phyloP scores from a whole-genome alignment of 2,888 invertebrate genomes.

The Eupeodes latifasciatus region DNA sequence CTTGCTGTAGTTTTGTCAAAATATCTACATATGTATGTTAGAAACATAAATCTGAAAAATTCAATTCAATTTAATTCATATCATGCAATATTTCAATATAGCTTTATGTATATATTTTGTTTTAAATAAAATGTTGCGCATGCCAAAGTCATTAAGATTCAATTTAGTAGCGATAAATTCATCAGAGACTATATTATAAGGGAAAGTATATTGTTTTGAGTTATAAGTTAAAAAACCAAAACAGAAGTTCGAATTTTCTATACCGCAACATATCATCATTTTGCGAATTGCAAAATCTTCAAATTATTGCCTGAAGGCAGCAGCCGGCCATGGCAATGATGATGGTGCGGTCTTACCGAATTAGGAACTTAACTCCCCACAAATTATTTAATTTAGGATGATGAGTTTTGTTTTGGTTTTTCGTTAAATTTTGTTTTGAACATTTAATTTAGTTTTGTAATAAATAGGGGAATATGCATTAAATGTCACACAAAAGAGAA shows the following conservation, averaged over 20 bases:
- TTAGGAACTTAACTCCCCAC: constrained; percentile 32
- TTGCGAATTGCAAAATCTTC: constrained; percentile 3
- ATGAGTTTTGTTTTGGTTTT: neutral
- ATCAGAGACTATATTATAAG: neutral
- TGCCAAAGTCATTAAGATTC: constrained; percentile 31
- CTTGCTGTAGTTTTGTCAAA: constrained; percentile 14
- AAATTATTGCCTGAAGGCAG: neutral
- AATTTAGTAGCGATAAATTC: neutral
- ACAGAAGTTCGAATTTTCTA: neutral
- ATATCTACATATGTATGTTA: neutral
- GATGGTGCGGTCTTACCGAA: constrained; percentile 18
- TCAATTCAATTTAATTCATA: neutral
- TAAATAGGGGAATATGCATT: neutral
- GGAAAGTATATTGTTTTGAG: constrained; percentile 22
- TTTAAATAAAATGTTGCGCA: neutral
- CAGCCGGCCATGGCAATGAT: neutral
- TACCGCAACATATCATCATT: neutral
- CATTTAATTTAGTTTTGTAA: neutral
- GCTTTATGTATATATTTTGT: neutral
- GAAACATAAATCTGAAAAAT: constrained; percentile 6
- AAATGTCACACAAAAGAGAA: neutral
- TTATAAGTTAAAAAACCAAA: constrained; percentile 18
- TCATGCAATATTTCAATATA: constrained; percentile 11
- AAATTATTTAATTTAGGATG: constrained; percentile 13
- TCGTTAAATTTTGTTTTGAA: neutral